Conservation (phyloP, 2,888 invertebrate genomes). For the Drepana falcataria region DNA sequence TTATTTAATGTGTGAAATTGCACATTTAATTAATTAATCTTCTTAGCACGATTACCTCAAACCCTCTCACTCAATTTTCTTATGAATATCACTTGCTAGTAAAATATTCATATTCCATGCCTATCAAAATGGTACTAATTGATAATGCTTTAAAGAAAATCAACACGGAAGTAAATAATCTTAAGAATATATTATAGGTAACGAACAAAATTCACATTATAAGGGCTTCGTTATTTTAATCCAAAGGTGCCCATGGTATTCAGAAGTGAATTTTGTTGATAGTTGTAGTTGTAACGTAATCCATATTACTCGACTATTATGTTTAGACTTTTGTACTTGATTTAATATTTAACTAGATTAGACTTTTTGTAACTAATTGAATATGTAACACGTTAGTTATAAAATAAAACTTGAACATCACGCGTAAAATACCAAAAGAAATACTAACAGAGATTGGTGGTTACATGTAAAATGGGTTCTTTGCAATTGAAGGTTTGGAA, state of each 20-base stretch:
- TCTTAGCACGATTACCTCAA: too few species aligned
- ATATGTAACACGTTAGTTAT: slow-evolving; percentile 16
- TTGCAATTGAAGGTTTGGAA: neutral
- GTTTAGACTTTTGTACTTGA: neutral
- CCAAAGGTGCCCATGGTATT: neutral
- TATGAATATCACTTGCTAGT: too few species aligned
- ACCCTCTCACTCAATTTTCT: too few species aligned
- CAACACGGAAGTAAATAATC: too few species aligned
- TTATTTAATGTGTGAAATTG: too few species aligned
- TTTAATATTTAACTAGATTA: neutral
- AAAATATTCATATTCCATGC: neutral
- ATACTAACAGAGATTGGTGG: slow-evolving; percentile 43
- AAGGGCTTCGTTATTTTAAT: neutral
- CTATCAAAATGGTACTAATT: neutral
- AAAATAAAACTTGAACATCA: slow-evolving; percentile 30
- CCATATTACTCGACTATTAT: too few species aligned
- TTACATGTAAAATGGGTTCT: slow-evolving; percentile 31
- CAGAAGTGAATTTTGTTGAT: too few species aligned
- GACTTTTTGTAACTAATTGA: neutral
- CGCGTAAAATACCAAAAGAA: slow-evolving; percentile 56
- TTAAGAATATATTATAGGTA: neutral
- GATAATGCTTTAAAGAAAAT: neutral
- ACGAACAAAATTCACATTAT: neutral
- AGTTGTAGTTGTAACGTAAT: too few species aligned
- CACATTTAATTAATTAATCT: too few species aligned